Evolutionary conservation across 2,113 vertebrate species (phyloP).

Genomic region (Erpornis zantholeuca): DNA sequence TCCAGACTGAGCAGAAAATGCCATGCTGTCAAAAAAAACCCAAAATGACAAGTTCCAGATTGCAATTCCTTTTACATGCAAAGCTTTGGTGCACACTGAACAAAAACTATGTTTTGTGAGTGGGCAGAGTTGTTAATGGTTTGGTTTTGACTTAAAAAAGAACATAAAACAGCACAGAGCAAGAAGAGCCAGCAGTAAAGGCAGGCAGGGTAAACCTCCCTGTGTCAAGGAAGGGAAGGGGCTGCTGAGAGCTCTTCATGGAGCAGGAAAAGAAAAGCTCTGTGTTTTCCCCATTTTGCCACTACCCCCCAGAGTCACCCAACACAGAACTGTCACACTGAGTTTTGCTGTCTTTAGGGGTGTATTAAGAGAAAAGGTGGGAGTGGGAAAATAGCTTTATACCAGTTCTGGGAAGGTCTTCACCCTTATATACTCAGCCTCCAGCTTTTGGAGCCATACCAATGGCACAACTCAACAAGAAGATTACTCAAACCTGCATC

Average conservation of each 20-base stretch:
- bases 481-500: background rate
- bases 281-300: background rate
- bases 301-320: background rate
- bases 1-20: background rate
- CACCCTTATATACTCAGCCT: background rate
- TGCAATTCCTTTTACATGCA: background rate
- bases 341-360: background rate
- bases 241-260: background rate
- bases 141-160: background rate
- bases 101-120: background rate
- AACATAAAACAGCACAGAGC: background rate
- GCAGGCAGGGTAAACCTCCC: background rate
- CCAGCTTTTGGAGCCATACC: background rate
- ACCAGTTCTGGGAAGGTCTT: background rate
- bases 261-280: background rate
- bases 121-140: background rate
- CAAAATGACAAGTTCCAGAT: background rate
- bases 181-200: background rate
- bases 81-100: rapidly evolving
- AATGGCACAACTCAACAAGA: rapidly evolving
- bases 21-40: background rate
- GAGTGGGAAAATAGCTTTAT: background rate
- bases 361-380: background rate
- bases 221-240: background rate
- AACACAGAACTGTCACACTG: background rate